Evolutionary conservation across 2,797 vertebrate genomes (phyloP), one percentile per base, ranked within the genome.

Genomic region (Spinibarbus caldwelli): DNA sequence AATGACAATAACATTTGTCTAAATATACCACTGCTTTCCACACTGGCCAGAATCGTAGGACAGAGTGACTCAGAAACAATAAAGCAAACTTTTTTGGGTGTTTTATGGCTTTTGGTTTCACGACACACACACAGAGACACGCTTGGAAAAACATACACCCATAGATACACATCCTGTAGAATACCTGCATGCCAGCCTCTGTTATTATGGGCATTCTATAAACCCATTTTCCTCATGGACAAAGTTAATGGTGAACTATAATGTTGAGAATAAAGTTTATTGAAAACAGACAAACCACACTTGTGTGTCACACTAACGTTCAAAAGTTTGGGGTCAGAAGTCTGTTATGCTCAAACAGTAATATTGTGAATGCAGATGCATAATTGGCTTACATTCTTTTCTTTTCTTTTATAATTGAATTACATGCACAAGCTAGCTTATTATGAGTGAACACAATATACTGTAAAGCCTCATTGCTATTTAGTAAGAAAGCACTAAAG

Each of bases 11-110:
- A 34, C 41, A 31, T 29, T 82, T 43, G 17, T 77, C 21, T 76
- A 75, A 83, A 77, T 81, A 59, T n/a, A 59, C 70, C 23, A 76
- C 11, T 59, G 47, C 67, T 38, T 78, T 83, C 43, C 41, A n/a
- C 59, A 71, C 19, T 57, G 31, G 64, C 75, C 31, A 45, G n/a
- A 81, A 36, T 43, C 36, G 73, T 14, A 76, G 80, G 77, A 77
- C 68, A 73, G 67, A 81, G 67, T 89, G 88, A 88, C 80, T 89
- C 85, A 86, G 66, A 64, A 45, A 36, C 79, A 80, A 73, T 77
- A 78, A 87, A 88, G 57, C 57, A 17, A 76, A 41, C 10, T 12
- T 79, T 83, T 67, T 71, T 3, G 31, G 76, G 77, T 67, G 29
- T 83, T 87, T 89, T 78, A 87, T 84, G 70, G 77, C 62, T 77